Evolutionary conservation across 2,113 vertebrate genomes (phyloP).

Genomic region (Takifugu flavidus): DNA sequence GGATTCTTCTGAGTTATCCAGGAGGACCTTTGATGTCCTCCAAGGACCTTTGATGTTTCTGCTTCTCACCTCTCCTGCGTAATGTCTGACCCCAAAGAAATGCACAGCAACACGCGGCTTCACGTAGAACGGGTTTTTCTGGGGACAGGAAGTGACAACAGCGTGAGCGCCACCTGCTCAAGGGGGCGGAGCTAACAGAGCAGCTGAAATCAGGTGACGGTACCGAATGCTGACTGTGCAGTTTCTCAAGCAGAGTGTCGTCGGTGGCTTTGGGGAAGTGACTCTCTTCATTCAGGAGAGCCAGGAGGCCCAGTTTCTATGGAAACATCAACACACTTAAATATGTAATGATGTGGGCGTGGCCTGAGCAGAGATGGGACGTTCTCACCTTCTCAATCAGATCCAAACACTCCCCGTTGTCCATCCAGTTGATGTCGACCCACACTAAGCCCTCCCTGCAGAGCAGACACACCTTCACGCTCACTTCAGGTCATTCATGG

Average conservation of each 20-base stretch:
- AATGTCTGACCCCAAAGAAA: conserved; percentile 94
- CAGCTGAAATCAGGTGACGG: conserved; percentile 19
- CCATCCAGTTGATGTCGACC: conserved; percentile 95
- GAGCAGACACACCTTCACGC: conserved; percentile 4
- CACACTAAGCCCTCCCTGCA: conserved; percentile 90
- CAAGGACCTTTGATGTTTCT: too few relatives aligned
- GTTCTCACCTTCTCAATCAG: conserved; percentile 96
- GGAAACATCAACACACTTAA: too few relatives aligned
- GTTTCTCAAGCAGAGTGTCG: conserved; percentile 88
- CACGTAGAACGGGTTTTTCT: conserved; percentile 96
- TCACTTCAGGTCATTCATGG: not conserved
- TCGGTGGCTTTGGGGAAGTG: conserved; percentile 97
- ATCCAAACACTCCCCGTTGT: conserved; percentile 96
- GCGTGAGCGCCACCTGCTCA: not conserved
- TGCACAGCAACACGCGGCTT: conserved; percentile 93
- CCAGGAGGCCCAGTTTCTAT: conserved; percentile 94
- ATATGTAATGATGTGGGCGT: too few relatives aligned
- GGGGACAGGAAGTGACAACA: conserved; percentile 22
- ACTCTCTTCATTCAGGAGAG: conserved; percentile 96
- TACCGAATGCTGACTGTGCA: conserved; percentile 92
- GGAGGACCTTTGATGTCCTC: too few relatives aligned
- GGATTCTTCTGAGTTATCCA: too few relatives aligned
- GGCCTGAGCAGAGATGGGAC: too few relatives aligned
- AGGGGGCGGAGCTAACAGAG: not conserved
- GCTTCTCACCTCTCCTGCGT: conserved; percentile 88